Conservation (phyloP, 1,140 invertebrate species). For the Drosophila bocqueti region DNA sequence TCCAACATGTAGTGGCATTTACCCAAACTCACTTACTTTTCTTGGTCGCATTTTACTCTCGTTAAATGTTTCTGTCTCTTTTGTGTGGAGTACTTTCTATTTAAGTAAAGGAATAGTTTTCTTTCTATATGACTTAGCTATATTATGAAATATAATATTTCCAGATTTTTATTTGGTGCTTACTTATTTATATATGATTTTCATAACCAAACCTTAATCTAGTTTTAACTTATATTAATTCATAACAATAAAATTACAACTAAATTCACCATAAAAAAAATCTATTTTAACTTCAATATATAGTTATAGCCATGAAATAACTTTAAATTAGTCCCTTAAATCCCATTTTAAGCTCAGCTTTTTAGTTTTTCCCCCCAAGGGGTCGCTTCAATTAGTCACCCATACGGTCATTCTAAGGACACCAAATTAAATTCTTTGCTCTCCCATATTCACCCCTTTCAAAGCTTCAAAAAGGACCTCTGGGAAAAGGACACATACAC, state of each 20-base stretch:
- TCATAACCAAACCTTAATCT: too few relatives aligned
- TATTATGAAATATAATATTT: too few relatives aligned
- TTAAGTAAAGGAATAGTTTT: neutral
- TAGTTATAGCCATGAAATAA: neutral
- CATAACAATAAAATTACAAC: neutral
- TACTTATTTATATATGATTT: too few relatives aligned
- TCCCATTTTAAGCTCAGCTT: neutral
- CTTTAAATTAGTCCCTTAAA: neutral
- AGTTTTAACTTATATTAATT: too few relatives aligned
- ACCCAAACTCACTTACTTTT: constrained; percentile 24
- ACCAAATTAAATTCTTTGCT: constrained; percentile 43
- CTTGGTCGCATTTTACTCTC: constrained; percentile 4
- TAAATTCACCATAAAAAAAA: too few relatives aligned
- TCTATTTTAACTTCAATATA: neutral
- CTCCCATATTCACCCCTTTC: constrained; percentile 27
- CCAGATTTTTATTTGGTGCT: too few relatives aligned
- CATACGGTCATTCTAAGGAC: constrained; percentile 21
- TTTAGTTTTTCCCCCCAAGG: constrained; percentile 3
- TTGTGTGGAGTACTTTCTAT: constrained; percentile 56
- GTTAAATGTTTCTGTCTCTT: constrained; percentile 31
- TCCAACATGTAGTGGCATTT: constrained; percentile 64
- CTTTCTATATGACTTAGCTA: neutral
- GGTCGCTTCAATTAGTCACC: constrained; percentile 39
- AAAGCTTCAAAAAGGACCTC: constrained; percentile 36
- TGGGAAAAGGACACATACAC: constrained; percentile 10